A percentile compares a stretch with the other conserved stretches of the same genome.
These are phyloP conservation scores for Saguinus imperator DNA, from an alignment of 2,113 vertebrate genomes.

Conservation along the genomic window DNA sequence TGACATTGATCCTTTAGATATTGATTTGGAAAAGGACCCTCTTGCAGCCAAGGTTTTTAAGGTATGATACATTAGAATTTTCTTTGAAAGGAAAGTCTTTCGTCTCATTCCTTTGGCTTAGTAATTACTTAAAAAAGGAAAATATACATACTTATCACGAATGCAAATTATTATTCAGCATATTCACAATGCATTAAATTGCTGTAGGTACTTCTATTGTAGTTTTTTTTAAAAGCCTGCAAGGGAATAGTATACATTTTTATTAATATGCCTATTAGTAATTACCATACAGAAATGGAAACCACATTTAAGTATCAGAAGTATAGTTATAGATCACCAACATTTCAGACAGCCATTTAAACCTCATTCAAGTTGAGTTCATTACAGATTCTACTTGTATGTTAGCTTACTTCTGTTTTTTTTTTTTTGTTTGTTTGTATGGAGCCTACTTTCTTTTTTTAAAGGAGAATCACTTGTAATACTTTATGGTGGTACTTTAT, in stretches of 20 bases:
- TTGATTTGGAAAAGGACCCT: slow-evolving; percentile 99
- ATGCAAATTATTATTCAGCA: neutral
- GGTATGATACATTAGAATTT: slow-evolving; percentile 85
- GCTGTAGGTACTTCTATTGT: neutral
- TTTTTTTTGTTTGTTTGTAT: too few species aligned
- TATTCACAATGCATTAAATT: neutral
- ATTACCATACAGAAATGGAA: neutral
- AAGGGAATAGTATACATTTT: neutral
- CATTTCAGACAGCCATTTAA: neutral
- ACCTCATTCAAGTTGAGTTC: neutral
- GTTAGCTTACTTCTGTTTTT: neutral
- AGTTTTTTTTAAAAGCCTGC: neutral
- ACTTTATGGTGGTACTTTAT: neutral
- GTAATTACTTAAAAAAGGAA: slow-evolving; percentile 12
- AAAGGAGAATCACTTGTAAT: neutral
- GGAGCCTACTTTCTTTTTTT: neutral
- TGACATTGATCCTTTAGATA: slow-evolving; percentile 99
- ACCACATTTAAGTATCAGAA: neutral
- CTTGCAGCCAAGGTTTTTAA: slow-evolving; percentile 99
- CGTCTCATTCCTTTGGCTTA: neutral
- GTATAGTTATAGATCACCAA: neutral
- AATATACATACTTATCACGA: neutral
- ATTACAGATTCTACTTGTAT: neutral
- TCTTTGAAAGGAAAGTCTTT: slow-evolving; percentile 29
- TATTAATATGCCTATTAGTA: neutral